Evolutionary conservation across 2,888 invertebrate genomes (phyloP).

Genomic region (Gastrophysa polygoni): DNA sequence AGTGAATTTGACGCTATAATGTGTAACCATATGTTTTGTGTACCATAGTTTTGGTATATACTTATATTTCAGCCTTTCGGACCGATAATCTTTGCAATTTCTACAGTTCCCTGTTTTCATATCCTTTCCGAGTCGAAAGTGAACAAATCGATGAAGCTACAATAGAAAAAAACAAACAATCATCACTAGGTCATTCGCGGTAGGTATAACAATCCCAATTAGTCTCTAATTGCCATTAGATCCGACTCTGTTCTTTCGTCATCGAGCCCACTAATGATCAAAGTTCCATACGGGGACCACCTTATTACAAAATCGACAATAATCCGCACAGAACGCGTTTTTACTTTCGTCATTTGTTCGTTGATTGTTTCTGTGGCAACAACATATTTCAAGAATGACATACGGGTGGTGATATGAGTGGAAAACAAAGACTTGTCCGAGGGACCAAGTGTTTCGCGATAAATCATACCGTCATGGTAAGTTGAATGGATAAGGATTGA

Average conservation of each 20-base stretch:
- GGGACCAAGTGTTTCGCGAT: neutral
- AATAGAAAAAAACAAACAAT: no score
- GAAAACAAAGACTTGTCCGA: neutral
- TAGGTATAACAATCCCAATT: neutral
- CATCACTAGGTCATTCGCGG: neutral
- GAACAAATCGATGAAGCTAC: no score
- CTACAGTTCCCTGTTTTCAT: no score
- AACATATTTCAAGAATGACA: no score
- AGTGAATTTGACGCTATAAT: no score
- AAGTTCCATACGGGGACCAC: conserved; percentile 13
- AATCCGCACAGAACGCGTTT: conserved; percentile 7
- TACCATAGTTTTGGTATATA: no score
- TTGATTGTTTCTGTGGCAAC: neutral
- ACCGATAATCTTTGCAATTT: no score
- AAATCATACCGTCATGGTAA: neutral
- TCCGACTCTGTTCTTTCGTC: conserved; percentile 9
- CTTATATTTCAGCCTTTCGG: no score
- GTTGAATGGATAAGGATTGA: neutral
- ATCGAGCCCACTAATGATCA: conserved; percentile 14
- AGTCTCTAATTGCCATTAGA: neutral
- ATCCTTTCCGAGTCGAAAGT: no score
- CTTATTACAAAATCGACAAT: conserved; percentile 16
- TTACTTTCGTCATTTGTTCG: conserved; percentile 4
- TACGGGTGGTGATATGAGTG: no score
- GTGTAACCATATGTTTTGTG: no score